Evolutionary conservation across 2,888 invertebrate species (phyloP), one percentile per base, ranked within the genome.

Genomic region (Leuctra nigra): DNA sequence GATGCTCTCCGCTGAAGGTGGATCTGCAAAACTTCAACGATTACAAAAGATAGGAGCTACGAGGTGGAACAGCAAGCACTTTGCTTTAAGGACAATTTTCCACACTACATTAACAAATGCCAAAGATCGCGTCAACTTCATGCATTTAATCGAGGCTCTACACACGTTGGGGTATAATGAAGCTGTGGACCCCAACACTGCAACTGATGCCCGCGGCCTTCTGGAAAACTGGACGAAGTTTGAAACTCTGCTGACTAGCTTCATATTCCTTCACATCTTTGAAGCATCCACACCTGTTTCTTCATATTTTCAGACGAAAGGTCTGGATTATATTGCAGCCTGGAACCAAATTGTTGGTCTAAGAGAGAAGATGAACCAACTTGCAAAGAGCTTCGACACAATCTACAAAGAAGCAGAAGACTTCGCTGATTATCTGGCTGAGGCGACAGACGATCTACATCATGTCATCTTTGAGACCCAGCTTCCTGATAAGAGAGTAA

Each of bases 211-310:
- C n/a, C n/a, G n/a, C n/a, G n/a, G n/a, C n/a, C n/a, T n/a, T n/a
- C n/a, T n/a, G n/a, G n/a, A n/a, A n/a, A n/a, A n/a, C n/a, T n/a
- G n/a, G n/a, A n/a, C n/a, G n/a, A n/a, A n/a, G n/a, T n/a, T n/a
- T n/a, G n/a, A n/a, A n/a, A n/a, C n/a, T n/a, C n/a, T n/a, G n/a
- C n/a, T n/a, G n/a, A n/a, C n/a, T n/a, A n/a, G 46, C 23, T 46
- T 46, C 9, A 46, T 46, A 9, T 46, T 46, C 13, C 23, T 46
- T n/a, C 46, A 46, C 23, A 46, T 46, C 13, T 46, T 46, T 11
- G 46, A 46, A 46, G 46, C 46, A 23, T 46, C 46, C 9, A 46
- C 46, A 24, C 46, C 46, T 11, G 46, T 46, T 13, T 46, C 46
- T 11, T 23, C 22, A 23, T 46, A 46, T 23, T 13, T 46, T n/a